Conservation (phyloP, 2,888 invertebrate genomes). For the Acrocyrtus sp. region DNA sequence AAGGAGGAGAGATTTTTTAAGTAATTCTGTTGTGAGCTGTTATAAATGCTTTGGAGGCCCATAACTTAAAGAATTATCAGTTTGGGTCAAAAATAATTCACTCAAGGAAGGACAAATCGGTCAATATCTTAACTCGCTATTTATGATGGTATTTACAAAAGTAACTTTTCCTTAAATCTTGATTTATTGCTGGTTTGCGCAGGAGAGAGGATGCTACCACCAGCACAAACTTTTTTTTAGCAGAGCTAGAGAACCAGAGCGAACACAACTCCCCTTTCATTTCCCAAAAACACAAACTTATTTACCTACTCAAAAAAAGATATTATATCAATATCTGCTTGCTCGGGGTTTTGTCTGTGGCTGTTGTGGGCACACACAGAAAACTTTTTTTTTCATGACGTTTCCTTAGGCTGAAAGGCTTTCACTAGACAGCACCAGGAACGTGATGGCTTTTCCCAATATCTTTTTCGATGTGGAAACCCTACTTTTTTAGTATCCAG, state of each 20-base stretch:
- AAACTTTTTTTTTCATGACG: slow-evolving; percentile 26
- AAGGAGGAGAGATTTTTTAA: not conserved
- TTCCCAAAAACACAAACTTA: too few species aligned
- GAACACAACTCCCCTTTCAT: not conserved
- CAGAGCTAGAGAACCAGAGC: slow-evolving; percentile 1
- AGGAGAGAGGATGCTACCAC: not conserved
- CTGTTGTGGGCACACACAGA: too few species aligned
- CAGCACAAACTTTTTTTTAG: not conserved
- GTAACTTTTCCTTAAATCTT: slow-evolving; percentile 62
- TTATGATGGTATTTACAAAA: slow-evolving; percentile 63
- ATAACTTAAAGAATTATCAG: slow-evolving; percentile 63
- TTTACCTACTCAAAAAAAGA: too few species aligned
- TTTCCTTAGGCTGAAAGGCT: slow-evolving; percentile 29
- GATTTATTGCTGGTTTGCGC: slow-evolving; percentile 62
- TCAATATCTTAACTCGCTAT: slow-evolving; percentile 64
- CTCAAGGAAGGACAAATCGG: slow-evolving; percentile 62
- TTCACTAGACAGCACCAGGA: slow-evolving; percentile 17
- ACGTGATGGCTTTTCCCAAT: slow-evolving; percentile 38
- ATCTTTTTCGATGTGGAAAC: too few species aligned
- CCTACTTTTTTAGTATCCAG: too few species aligned
- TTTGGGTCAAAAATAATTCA: slow-evolving; percentile 63
- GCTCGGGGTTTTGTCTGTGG: too few species aligned
- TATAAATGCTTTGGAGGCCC: slow-evolving; percentile 58
- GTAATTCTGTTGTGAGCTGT: slow-evolving; percentile 45
- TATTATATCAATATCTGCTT: too few species aligned